These are phyloP conservation scores for Bombus cullumanus DNA, from an alignment of 1,140 invertebrate genomes.

Conservation along the genomic window DNA sequence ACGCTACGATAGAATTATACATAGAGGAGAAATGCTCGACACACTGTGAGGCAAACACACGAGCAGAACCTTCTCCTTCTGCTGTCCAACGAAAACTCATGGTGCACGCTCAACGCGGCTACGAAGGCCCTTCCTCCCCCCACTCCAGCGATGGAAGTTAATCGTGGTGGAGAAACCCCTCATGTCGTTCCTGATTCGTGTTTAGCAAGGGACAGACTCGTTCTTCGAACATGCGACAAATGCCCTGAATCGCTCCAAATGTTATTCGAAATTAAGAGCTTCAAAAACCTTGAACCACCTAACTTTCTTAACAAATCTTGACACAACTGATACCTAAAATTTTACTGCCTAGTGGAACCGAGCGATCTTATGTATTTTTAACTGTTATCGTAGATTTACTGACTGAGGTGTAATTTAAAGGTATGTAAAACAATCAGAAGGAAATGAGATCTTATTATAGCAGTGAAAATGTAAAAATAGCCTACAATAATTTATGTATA, in stretches of 20 bases:
- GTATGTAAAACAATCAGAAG: not conserved
- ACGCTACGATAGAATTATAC: not conserved
- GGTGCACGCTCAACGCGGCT: conserved; percentile 59
- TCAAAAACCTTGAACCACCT: not conserved
- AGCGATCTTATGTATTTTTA: not conserved
- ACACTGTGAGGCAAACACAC: not conserved
- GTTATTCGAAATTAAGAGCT: conserved; percentile 11
- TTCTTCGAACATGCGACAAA: conserved; percentile 5
- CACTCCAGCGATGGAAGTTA: conserved; percentile 44
- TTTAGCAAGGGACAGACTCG: conserved; percentile 17
- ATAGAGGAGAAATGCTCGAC: not conserved
- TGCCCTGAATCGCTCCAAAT: not conserved
- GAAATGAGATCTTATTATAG: not conserved
- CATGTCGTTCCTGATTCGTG: conserved; percentile 33
- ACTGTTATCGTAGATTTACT: not conserved
- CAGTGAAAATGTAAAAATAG: not conserved
- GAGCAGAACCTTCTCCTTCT: conserved; percentile 58
- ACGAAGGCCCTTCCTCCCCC: conserved; percentile 24
- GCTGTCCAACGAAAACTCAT: conserved; percentile 70
- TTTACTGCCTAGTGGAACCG: not conserved
- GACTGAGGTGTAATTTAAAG: not conserved
- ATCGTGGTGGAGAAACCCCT: conserved; percentile 58
- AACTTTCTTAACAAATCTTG: conserved; percentile 18
- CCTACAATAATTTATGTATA: not conserved
- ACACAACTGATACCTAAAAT: not conserved